These are phyloP conservation scores for Labeo catla DNA, from an alignment of 2,113 vertebrate species.

Conservation along the genomic window DNA sequence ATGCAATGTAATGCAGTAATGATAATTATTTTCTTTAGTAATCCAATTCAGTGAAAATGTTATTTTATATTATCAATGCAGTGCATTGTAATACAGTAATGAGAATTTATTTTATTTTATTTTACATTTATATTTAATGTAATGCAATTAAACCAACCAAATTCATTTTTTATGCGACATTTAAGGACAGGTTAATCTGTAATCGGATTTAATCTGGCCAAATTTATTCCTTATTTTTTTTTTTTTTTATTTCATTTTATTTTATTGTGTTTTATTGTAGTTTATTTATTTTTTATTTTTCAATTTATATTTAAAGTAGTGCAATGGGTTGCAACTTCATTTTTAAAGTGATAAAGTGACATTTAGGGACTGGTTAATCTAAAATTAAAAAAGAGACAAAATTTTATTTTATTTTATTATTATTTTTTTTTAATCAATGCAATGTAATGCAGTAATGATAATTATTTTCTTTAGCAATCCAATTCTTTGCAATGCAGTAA, in stretches of 20 bases:
- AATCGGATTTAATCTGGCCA: neutral
- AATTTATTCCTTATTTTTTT: no score
- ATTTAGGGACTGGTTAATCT: neutral
- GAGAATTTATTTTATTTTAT: neutral
- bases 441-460: no score
- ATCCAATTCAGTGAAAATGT: neutral
- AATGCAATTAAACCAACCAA: neutral
- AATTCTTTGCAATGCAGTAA: no score
- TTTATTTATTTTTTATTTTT: neutral
- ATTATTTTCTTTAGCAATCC: no score
- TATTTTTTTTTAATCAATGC: no score
- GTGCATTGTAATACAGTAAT: neutral
- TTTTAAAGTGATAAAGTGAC: neutral
- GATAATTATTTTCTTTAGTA: no score
- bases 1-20: no score
- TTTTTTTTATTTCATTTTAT: no score
- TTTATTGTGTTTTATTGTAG: no score
- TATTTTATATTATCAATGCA: neutral
- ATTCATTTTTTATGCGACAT: neutral
- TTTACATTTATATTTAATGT: neutral
- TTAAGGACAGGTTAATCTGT: neutral
- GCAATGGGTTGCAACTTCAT: neutral
- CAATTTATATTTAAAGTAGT: no score
- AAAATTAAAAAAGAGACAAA: no score
- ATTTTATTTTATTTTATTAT: no score